Evolutionary conservation across 2,888 invertebrate genomes (phyloP).

Genomic region (Euphydryas editha): DNA sequence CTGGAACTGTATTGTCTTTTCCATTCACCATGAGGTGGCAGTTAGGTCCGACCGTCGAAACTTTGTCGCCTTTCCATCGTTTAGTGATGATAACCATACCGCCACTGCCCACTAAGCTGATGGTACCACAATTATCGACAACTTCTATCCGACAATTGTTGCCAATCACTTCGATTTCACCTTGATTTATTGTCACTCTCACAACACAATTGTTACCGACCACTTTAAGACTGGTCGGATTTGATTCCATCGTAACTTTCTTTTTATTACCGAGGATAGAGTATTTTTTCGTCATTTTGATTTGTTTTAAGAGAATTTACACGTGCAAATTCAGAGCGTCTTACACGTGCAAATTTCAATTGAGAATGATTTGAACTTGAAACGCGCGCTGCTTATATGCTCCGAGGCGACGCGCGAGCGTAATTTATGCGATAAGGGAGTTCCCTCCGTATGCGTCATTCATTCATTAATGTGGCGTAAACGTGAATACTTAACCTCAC

Average conservation of each 20-base stretch:
- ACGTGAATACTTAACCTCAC: constrained; percentile 9
- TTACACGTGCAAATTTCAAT: constrained; percentile 34
- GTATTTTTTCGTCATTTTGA: constrained; percentile 75
- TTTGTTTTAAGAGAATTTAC: not conserved
- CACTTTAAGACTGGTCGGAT: constrained; percentile 67
- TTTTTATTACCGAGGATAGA: constrained; percentile 78
- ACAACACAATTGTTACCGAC: constrained; percentile 75
- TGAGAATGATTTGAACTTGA: constrained; percentile 51
- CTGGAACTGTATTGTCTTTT: constrained; percentile 61
- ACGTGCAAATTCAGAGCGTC: constrained; percentile 32
- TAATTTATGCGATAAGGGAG: constrained; percentile 49
- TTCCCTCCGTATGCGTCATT: constrained; percentile 54
- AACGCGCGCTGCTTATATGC: constrained; percentile 49
- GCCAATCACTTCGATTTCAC: constrained; percentile 78
- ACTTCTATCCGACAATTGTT: constrained; percentile 74
- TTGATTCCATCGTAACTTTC: constrained; percentile 77
- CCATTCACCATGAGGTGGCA: constrained; percentile 70
- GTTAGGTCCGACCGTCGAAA: constrained; percentile 65
- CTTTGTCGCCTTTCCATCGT: constrained; percentile 67
- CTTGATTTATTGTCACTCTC: constrained; percentile 65
- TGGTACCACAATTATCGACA: constrained; percentile 64
- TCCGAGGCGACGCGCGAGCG: constrained; percentile 41
- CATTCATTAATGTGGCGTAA: constrained; percentile 47
- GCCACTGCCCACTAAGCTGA: constrained; percentile 72
- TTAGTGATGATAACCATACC: constrained; percentile 65